Evolutionary conservation across 2,797 vertebrate genomes (phyloP).

Genomic region (Serranus cabrilla): DNA sequence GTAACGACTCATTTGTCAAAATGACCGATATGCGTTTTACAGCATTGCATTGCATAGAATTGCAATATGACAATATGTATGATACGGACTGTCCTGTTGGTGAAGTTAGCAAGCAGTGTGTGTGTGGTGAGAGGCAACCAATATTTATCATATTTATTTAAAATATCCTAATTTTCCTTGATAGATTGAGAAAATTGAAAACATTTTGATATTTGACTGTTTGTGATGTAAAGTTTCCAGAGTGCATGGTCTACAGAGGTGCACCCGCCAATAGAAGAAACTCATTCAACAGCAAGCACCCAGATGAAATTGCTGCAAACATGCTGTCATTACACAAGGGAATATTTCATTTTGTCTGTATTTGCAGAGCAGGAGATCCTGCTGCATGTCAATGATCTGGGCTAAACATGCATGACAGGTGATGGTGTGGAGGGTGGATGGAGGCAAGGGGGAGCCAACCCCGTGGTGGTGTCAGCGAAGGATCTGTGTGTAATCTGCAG

Average conservation of each 20-base stretch:
- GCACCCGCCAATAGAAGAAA: slow-evolving; percentile 28
- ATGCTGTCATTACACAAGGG: slow-evolving; percentile 67
- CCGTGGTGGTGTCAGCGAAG: slow-evolving; percentile 58
- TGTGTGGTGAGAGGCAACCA: neutral
- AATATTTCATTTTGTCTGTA: slow-evolving; percentile 24
- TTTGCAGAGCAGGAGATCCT: slow-evolving; percentile 58
- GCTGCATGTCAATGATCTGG: slow-evolving; percentile 75
- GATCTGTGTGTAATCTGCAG: slow-evolving; percentile 75
- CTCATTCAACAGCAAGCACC: slow-evolving; percentile 27
- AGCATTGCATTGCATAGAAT: too few species aligned
- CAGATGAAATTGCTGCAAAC: slow-evolving; percentile 45
- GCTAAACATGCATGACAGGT: slow-evolving; percentile 77
- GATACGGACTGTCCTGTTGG: neutral
- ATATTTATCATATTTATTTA: neutral
- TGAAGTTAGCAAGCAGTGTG: neutral
- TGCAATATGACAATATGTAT: neutral
- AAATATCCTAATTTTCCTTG: slow-evolving; percentile 7
- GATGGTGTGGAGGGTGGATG: slow-evolving; percentile 56
- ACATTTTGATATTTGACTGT: neutral
- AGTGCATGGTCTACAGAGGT: neutral
- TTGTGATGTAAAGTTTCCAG: neutral
- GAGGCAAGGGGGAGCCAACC: slow-evolving; percentile 51
- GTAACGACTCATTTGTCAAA: too few species aligned
- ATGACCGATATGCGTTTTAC: too few species aligned
- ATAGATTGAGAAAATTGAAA: neutral